Evolutionary conservation across 2,113 vertebrate genomes (phyloP).

Genomic region (Cyanoderma ruficeps): DNA sequence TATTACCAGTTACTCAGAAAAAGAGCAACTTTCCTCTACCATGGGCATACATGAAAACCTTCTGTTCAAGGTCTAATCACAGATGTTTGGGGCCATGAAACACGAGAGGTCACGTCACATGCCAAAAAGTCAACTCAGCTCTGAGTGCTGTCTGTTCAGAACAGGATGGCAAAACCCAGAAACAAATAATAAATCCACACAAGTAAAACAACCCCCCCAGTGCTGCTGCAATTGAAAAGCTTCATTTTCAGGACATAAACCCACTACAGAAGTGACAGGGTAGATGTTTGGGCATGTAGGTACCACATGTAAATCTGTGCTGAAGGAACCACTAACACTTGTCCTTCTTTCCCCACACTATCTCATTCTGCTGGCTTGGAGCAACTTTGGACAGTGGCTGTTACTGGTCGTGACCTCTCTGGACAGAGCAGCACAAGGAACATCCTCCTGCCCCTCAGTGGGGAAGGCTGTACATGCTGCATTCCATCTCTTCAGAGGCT

Average conservation of each 20-base stretch:
- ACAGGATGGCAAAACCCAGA: background rate
- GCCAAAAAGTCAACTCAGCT: background rate
- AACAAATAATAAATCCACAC: background rate
- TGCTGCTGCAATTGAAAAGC: background rate
- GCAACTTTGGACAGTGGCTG: background rate
- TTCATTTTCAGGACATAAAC: background rate
- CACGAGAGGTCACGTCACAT: rapidly evolving
- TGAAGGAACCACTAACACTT: background rate
- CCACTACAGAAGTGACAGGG: background rate
- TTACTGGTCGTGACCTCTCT: background rate
- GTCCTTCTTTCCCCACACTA: background rate
- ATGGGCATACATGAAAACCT: background rate
- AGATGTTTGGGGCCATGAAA: background rate
- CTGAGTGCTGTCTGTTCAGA: background rate
- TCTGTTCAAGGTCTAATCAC: conserved; percentile 7
- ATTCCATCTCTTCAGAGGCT: background rate
- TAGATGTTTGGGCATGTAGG: background rate
- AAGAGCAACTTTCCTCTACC: background rate
- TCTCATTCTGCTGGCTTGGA: background rate
- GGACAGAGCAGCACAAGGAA: background rate
- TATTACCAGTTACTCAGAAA: background rate
- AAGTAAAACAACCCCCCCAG: background rate
- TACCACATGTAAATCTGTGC: background rate
- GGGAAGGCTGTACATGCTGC: background rate
- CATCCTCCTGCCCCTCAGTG: background rate